These are phyloP conservation scores for Pherbina coryleti DNA, from an alignment of 2,888 invertebrate genomes.

Conservation along the genomic window DNA sequence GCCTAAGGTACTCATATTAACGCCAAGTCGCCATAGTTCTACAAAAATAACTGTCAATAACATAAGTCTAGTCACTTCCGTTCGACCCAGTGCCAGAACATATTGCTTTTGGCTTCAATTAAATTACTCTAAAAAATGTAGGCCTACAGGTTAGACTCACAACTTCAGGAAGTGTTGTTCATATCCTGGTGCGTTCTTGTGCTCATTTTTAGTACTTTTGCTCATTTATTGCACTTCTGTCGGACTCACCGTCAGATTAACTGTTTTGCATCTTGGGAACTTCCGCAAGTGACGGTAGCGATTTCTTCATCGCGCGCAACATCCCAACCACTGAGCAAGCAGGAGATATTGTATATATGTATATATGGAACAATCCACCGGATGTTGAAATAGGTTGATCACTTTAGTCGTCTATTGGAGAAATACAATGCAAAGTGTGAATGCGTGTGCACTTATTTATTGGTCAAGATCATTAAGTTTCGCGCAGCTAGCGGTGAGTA, in stretches of 20 bases:
- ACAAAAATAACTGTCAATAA: no score
- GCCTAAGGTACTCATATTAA: not conserved
- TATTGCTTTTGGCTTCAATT: no score
- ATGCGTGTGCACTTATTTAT: no score
- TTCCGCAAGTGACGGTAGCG: slow-evolving; percentile 55
- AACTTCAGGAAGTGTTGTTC: not conserved
- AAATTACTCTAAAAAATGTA: no score
- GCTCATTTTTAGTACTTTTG: not conserved
- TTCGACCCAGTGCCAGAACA: no score
- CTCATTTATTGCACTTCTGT: not conserved
- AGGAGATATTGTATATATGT: not conserved
- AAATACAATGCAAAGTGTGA: no score
- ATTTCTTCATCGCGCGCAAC: not conserved
- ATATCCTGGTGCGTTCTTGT: not conserved
- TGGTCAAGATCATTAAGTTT: no score
- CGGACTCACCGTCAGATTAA: slow-evolving; percentile 49
- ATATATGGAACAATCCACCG: slow-evolving; percentile 14
- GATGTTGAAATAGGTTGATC: slow-evolving; percentile 15
- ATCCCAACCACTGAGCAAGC: not conserved
- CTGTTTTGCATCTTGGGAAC: slow-evolving; percentile 66
- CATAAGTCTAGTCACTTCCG: no score
- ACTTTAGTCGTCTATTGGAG: not conserved
- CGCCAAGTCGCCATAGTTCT: no score
- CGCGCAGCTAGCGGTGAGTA: no score
- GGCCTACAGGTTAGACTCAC: no score